Evolutionary conservation across 1,140 invertebrate genomes (phyloP).

Genomic region (Drosophila neocordata): DNA sequence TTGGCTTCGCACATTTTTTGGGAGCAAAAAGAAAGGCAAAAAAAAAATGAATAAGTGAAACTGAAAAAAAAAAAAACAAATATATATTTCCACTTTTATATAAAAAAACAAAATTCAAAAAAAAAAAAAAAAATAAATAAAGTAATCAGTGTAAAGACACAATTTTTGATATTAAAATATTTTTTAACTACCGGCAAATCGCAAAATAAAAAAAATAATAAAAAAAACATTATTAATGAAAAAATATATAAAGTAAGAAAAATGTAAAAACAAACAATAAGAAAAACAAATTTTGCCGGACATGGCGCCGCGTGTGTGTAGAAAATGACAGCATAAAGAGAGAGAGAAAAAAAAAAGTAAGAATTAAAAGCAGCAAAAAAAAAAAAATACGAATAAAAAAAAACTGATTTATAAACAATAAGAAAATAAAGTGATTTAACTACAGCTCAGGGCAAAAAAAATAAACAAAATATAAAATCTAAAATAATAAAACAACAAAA

Average conservation of each 20-base stretch:
- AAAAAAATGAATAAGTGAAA: background rate
- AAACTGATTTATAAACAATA: slow-evolving; percentile 15
- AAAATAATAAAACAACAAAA: background rate
- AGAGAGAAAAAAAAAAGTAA: slow-evolving; percentile 20
- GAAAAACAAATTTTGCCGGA: slow-evolving; percentile 30
- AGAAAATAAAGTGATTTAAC: slow-evolving; percentile 10
- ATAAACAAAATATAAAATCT: background rate
- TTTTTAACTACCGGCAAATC: slow-evolving; percentile 32
- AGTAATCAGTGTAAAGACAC: slow-evolving; percentile 8
- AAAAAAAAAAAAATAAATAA: slow-evolving; percentile 24
- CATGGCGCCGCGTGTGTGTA: slow-evolving; percentile 49
- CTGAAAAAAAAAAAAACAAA: background rate
- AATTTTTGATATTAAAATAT: slow-evolving; percentile 10
- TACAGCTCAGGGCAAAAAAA: slow-evolving; percentile 40
- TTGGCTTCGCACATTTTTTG: no score
- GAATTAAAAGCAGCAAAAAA: slow-evolving; percentile 36
- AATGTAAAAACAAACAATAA: slow-evolving; percentile 34
- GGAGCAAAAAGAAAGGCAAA: background rate
- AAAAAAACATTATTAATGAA: slow-evolving; percentile 2
- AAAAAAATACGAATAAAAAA: slow-evolving; percentile 23
- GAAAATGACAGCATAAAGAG: slow-evolving; percentile 21
- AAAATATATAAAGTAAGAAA: slow-evolving; percentile 23
- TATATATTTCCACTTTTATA: slow-evolving; percentile 15
- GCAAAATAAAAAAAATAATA: slow-evolving; percentile 21
- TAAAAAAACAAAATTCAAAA: slow-evolving; percentile 24